Conservation (phyloP, 2,113 vertebrate genomes). For the Cheirogaleus medius region DNA sequence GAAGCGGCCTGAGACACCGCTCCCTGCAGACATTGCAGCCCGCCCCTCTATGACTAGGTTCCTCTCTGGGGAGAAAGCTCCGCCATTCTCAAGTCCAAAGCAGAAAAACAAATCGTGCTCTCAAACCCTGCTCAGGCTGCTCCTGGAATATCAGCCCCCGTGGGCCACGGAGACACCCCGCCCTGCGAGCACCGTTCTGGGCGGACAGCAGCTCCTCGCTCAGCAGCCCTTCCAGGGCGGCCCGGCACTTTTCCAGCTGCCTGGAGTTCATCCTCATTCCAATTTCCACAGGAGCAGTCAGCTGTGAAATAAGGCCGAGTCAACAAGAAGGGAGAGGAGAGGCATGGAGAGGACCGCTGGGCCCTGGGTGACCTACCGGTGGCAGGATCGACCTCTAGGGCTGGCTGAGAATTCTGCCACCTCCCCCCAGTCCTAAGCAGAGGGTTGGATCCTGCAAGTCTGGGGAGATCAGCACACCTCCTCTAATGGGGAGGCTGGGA, state of each 20-base stretch:
- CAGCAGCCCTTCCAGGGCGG: conserved; percentile 80
- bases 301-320: conserved; percentile 76
- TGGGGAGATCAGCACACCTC: neutral
- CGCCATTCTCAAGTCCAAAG: conserved; percentile 49
- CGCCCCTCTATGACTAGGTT: neutral
- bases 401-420: neutral
- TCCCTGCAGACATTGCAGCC: neutral
- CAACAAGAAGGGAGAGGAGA: conserved; percentile 59
- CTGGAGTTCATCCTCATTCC: conserved; percentile 77
- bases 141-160: conserved; percentile 62
- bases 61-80: neutral
- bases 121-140: conserved; percentile 52
- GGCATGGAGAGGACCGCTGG: neutral
- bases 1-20: neutral
- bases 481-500: neutral
- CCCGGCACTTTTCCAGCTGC: conserved; percentile 83
- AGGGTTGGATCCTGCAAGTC: neutral
- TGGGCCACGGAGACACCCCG: neutral
- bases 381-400: neutral
- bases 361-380: conserved; percentile 19
- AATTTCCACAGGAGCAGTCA: conserved; percentile 77
- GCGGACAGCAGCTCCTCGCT: conserved; percentile 70
- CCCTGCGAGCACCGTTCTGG: conserved; percentile 58
- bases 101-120: neutral
- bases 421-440: neutral